Conservation (phyloP, 2,888 invertebrate genomes). For the Strigamia maritima region DNA sequence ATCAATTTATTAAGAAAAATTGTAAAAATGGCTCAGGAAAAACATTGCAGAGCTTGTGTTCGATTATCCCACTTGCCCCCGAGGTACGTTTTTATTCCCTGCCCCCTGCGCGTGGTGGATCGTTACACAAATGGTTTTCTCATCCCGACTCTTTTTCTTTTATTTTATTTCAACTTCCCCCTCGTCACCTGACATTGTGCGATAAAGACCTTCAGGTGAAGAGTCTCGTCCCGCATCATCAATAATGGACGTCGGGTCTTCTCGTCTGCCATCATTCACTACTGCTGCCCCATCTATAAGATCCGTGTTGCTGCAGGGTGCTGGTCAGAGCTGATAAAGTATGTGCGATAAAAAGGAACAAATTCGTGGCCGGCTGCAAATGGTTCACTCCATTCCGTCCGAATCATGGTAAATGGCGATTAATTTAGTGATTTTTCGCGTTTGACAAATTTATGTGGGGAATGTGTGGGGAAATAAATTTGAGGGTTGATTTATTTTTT, state of each 20-base stretch:
- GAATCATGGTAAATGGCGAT: background rate
- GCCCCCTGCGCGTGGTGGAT: background rate
- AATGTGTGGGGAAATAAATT: too few species aligned
- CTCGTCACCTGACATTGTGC: background rate
- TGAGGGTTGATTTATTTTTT: too few species aligned
- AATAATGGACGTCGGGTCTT: background rate
- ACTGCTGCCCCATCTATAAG: background rate
- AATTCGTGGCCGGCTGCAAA: background rate
- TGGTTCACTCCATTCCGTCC: background rate
- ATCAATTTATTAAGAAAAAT: too few species aligned
- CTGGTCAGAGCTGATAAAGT: background rate
- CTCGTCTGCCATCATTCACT: background rate
- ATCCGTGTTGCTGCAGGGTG: background rate
- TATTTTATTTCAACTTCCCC: background rate
- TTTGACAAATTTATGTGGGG: too few species aligned
- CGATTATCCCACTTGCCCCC: background rate
- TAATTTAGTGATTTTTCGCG: too few species aligned
- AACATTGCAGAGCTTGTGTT: too few species aligned
- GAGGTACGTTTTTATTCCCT: background rate
- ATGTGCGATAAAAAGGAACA: background rate
- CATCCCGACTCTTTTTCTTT: background rate
- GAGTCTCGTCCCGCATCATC: constrained; percentile 4
- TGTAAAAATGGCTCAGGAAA: too few species aligned
- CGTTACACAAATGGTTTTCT: background rate
- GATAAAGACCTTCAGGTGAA: background rate